Evolutionary conservation across 2,113 vertebrate species (phyloP), one percentile per base, ranked within the genome.

Genomic region (Ciconia stormi): DNA sequence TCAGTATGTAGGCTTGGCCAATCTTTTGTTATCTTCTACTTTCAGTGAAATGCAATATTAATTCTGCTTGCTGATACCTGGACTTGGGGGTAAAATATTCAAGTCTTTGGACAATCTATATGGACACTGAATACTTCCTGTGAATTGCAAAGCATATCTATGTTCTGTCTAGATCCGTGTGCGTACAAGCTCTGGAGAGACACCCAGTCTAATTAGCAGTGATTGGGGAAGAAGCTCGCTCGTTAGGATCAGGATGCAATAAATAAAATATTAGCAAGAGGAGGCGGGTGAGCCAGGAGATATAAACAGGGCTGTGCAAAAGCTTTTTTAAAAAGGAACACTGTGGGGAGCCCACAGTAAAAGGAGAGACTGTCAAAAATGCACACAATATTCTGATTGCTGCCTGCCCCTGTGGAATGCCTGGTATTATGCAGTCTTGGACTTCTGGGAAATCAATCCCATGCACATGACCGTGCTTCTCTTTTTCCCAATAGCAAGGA

Each of bases 191-290:
- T 55, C 74, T 52, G 87, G 44, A 76, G 72, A 82, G 79, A 56
- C 78, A 44, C 66, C 7, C 63, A 4, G 62, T 29, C 90, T 88
- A 50, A 96, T 94, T 38, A 97, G 86, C 63, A 59, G 46, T 22
- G 42, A 13, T 22, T 78, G 87, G 90, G 84, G 92, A 82, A 81
- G 95, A 36, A 85, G 50, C 84, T 81, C 52, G 5, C 87, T 79
- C 19, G 42, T 44, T 71, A 95, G 84, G 42, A 73, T 18, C 78
- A 87, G 96, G 87, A 59, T 86, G 80, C 70, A 87, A 87, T 96
- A 87, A 96, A 97, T 96, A 89, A 95, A 97, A 95, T 71, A 97
- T 83, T 34, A 93, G 87, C 58, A 3, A 5, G 88, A 69, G 85
- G 49, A 73, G 65, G 36, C 47, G 50, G 81, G 90, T 34, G 90